These are phyloP conservation scores for Phataginus tetradactyla DNA, from an alignment of 2,797 vertebrate species.

Conservation along the genomic window DNA sequence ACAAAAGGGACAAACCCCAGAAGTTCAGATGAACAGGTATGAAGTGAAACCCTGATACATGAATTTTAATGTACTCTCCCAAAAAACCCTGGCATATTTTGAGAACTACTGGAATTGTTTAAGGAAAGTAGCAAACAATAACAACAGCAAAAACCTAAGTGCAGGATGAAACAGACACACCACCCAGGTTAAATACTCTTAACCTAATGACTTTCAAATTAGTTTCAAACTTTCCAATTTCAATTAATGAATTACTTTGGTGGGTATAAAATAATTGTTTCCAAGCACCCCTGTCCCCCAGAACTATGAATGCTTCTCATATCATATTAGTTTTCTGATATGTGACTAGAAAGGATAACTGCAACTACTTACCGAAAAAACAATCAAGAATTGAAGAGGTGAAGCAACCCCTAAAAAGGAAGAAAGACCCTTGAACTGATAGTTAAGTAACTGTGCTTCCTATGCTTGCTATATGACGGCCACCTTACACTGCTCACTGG, in stretches of 20 bases:
- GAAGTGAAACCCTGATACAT: neutral
- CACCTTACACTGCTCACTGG: neutral
- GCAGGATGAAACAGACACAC: neutral
- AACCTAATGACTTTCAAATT: neutral
- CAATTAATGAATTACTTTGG: neutral
- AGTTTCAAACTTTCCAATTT: neutral
- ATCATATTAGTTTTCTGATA: neutral
- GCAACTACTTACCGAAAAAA: neutral
- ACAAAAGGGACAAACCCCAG: neutral
- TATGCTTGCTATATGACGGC: neutral
- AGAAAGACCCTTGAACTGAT: neutral
- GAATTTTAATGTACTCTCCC: neutral
- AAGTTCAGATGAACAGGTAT: neutral
- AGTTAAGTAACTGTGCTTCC: neutral
- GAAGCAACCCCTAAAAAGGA: neutral
- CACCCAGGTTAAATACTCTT: neutral
- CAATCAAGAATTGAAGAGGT: neutral
- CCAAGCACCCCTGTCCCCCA: fast-evolving
- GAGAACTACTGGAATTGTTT: neutral
- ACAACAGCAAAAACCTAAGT: neutral
- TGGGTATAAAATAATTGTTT: neutral
- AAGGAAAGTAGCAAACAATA: neutral
- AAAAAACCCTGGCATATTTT: neutral
- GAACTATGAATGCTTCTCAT: neutral
- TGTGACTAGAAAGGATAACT: neutral